A percentile compares a stretch with the other conserved stretches of the same genome.
Evolutionary conservation across 2,888 invertebrate genomes (phyloP).

Genomic region (Glaucopsyche alexis): DNA sequence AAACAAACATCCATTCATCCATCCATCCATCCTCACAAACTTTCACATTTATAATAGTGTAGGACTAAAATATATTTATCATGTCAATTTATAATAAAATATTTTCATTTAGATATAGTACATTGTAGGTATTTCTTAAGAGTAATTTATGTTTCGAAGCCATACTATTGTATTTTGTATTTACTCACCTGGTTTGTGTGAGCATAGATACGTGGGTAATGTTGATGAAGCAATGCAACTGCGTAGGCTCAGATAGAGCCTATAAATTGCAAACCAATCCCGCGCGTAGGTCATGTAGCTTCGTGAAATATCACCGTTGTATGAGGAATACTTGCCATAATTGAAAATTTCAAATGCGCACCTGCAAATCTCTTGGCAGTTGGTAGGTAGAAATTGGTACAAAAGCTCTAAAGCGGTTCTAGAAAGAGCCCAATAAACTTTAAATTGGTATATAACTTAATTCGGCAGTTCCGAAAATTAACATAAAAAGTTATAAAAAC

Average conservation of each 20-base stretch:
- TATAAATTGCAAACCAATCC: constrained; percentile 28
- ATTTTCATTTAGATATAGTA: no score
- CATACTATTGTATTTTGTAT: no score
- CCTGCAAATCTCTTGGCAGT: neutral
- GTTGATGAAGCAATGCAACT: constrained; percentile 27
- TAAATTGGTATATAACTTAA: no score
- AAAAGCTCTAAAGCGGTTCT: no score
- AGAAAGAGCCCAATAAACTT: no score
- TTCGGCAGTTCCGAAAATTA: no score
- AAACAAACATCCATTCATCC: no score
- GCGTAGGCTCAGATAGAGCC: constrained; percentile 8
- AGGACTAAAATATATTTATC: no score
- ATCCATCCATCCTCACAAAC: no score
- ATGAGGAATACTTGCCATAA: constrained; percentile 18
- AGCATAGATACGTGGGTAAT: neutral
- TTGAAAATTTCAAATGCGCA: constrained; percentile 16
- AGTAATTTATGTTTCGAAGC: neutral
- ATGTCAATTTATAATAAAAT: no score
- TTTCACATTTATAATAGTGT: no score
- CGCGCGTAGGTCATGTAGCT: constrained; percentile 18
- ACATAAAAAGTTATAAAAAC: no score
- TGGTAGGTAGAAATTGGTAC: neutral
- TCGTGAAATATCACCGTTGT: constrained; percentile 20
- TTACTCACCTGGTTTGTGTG: neutral
- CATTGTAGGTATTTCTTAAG: neutral